Conservation (phyloP, 2,113 vertebrate genomes). For the Pangasianodon hypophthalmus region DNA sequence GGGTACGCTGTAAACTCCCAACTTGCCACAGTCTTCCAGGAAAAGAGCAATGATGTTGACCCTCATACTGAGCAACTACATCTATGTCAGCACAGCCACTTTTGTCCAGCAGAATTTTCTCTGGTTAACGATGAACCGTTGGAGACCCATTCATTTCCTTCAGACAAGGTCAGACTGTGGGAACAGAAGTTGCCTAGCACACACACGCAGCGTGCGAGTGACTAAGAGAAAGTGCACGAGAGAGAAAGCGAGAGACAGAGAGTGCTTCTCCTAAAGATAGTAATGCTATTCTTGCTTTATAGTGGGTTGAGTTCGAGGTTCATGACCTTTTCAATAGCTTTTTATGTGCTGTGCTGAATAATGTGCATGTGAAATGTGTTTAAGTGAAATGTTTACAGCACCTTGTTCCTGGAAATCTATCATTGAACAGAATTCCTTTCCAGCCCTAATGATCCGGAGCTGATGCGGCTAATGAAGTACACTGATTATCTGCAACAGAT, state of each 20-base stretch:
- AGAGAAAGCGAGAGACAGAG: background rate
- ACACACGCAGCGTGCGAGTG: constrained; percentile 64
- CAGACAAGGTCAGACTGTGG: constrained; percentile 80
- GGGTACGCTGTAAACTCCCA: constrained; percentile 53
- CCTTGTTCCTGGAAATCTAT: constrained; percentile 5
- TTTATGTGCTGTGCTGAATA: constrained; percentile 19
- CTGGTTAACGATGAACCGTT: constrained; percentile 79
- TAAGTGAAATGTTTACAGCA: background rate
- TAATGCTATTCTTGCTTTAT: constrained; percentile 16
- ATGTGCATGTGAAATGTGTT: background rate
- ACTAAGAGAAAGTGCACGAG: constrained; percentile 46
- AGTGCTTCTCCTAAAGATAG: constrained; percentile 13
- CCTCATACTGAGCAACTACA: constrained; percentile 77
- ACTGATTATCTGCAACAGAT: background rate
- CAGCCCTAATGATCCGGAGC: background rate
- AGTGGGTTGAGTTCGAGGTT: background rate
- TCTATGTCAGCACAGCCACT: constrained; percentile 76
- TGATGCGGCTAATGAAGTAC: background rate
- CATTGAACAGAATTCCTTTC: background rate
- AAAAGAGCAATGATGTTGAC: constrained; percentile 84
- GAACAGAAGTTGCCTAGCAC: constrained; percentile 74
- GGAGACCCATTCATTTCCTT: constrained; percentile 81
- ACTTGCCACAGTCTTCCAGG: constrained; percentile 54
- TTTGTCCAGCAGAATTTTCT: constrained; percentile 62
- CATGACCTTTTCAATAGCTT: background rate